Evolutionary conservation across 2,113 vertebrate genomes (phyloP).

Genomic region (Pedetes capensis): DNA sequence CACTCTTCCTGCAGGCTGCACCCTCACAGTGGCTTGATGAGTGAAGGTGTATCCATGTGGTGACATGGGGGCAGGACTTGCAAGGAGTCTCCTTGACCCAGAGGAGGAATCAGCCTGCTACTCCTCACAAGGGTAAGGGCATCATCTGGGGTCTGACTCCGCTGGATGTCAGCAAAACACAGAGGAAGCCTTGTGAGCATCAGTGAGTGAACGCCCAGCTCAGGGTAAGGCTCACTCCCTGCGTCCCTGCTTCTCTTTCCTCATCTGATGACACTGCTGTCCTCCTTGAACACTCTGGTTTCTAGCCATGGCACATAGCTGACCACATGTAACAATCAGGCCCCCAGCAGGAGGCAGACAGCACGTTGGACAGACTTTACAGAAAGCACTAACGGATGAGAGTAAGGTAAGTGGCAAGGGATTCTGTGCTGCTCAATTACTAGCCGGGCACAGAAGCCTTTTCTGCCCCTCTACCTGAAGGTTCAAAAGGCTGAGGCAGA

Average conservation of each 20-base stretch:
- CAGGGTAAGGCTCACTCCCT: not conserved
- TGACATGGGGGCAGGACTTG: not conserved
- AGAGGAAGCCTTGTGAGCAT: not conserved
- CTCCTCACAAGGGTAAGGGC: not conserved
- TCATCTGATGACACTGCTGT: not conserved
- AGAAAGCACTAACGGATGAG: not conserved
- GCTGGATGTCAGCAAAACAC: not conserved
- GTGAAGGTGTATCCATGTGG: not conserved
- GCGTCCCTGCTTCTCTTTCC: not conserved
- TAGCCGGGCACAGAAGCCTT: not conserved
- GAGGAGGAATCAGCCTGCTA: not conserved
- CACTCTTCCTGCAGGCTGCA: not conserved
- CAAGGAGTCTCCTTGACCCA: not conserved
- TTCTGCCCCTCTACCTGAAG: not conserved
- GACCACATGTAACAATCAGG: not conserved
- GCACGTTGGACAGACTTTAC: not conserved
- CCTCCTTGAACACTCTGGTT: not conserved
- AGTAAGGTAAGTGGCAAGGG: not conserved
- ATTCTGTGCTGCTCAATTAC: not conserved
- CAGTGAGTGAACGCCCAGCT: too few species aligned
- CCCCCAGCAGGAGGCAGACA: not conserved
- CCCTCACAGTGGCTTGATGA: not conserved
- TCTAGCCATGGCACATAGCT: not conserved
- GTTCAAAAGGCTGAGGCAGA: not conserved
- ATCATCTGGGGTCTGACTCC: not conserved